phyloP scores from a whole-genome alignment of 2,888 invertebrate genomes.

The Athripsodes cinereus region DNA sequence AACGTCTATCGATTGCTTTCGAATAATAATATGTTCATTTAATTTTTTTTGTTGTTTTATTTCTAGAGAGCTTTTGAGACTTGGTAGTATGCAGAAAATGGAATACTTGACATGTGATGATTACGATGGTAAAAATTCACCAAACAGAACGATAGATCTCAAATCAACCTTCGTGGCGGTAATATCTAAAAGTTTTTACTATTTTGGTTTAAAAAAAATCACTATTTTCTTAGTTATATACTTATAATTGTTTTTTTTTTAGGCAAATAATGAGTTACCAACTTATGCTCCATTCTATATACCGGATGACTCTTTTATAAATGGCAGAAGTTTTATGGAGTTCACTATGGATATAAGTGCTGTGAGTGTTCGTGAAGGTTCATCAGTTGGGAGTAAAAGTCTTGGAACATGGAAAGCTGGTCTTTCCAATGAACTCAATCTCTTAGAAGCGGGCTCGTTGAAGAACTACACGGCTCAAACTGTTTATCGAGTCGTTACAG shows the following conservation, averaged over 20 bases:
- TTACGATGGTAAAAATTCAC: conserved; percentile 70
- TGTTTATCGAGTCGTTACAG: conserved; percentile 81
- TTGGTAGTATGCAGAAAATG: conserved; percentile 68
- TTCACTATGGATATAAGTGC: conserved; percentile 67
- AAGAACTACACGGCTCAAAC: conserved; percentile 72
- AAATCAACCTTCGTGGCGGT: conserved; percentile 45
- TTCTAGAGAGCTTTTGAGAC: conserved; percentile 60
- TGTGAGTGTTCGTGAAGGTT: conserved; percentile 65
- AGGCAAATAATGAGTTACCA: conserved; percentile 49
- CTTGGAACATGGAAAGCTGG: conserved; percentile 77
- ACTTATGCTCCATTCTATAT: conserved; percentile 64
- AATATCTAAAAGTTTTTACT: neutral
- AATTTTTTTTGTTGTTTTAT: neutral
- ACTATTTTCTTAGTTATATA: neutral
- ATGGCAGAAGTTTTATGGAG: conserved; percentile 70
- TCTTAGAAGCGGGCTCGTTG: conserved; percentile 60
- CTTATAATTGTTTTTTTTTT: neutral
- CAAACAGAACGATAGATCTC: conserved; percentile 66
- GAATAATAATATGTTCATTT: too few species aligned
- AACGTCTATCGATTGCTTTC: too few species aligned
- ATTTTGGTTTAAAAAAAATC: neutral
- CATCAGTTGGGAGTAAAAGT: conserved; percentile 62
- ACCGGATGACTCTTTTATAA: conserved; percentile 55
- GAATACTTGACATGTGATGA: conserved; percentile 72
- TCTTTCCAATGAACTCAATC: conserved; percentile 58